These are phyloP conservation scores for Pomatorhinus ruficollis DNA, from an alignment of 2,113 vertebrate species.

Conservation along the genomic window DNA sequence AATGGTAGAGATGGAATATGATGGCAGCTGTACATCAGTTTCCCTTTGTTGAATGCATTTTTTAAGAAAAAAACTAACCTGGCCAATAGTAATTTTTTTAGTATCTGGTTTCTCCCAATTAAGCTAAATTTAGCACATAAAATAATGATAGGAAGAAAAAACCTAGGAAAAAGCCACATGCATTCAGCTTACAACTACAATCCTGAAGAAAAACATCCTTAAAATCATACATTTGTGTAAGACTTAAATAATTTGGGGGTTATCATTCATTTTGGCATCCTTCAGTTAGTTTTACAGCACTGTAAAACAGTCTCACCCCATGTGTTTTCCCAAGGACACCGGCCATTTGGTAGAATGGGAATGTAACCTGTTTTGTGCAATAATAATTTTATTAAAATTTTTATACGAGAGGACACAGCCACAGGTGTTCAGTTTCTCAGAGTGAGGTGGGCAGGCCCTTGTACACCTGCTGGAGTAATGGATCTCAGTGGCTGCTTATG, in stretches of 20 bases:
- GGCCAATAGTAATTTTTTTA: neutral
- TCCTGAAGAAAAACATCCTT: neutral
- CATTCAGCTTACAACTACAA: neutral
- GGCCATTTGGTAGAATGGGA: neutral
- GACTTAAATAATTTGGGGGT: neutral
- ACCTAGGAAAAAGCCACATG: neutral
- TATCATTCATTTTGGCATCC: neutral
- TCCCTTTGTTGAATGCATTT: neutral
- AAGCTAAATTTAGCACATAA: neutral
- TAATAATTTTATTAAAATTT: neutral
- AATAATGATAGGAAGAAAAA: neutral
- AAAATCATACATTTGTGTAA: neutral
- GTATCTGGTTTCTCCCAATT: neutral
- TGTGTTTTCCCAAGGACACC: neutral
- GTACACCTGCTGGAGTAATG: constrained; percentile 26
- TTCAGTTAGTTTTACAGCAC: neutral
- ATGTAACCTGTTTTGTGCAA: neutral
- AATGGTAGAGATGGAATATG: neutral
- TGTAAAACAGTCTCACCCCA: neutral
- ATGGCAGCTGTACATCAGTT: neutral
- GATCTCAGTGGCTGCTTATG: neutral
- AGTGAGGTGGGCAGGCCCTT: neutral
- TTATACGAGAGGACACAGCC: neutral
- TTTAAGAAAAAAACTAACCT: neutral
- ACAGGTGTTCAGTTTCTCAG: neutral